Conservation (phyloP, 2,888 invertebrate genomes). For the Eledona agricola region DNA sequence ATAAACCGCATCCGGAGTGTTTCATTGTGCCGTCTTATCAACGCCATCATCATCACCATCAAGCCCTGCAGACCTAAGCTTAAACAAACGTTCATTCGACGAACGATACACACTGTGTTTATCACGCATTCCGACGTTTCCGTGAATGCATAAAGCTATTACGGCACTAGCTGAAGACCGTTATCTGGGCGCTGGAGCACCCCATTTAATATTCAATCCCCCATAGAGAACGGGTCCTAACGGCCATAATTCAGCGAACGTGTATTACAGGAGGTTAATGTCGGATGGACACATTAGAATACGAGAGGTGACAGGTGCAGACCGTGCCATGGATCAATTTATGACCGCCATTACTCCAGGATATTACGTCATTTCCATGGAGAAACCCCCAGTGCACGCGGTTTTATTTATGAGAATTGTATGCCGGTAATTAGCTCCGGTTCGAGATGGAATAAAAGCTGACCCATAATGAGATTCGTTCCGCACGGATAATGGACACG, state of each 20-base stretch:
- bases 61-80: constrained; percentile 26
- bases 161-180: constrained; percentile 40
- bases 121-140: constrained; percentile 37
- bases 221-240: constrained; percentile 43
- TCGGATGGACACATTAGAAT: constrained; percentile 47
- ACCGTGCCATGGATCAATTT: constrained; percentile 46
- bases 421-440: constrained; percentile 1
- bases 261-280: constrained; percentile 48
- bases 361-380: constrained; percentile 43
- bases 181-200: constrained; percentile 43
- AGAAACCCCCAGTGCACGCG: too few species aligned
- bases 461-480: too few species aligned
- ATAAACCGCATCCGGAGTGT: constrained; percentile 10
- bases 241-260: constrained; percentile 46
- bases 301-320: constrained; percentile 51
- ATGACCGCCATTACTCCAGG: constrained; percentile 43
- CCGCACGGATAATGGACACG: too few species aligned
- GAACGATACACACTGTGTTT: constrained; percentile 28
- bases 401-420: not conserved
- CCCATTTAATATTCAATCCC: constrained; percentile 49
- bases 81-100: constrained; percentile 26
- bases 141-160: constrained; percentile 44
- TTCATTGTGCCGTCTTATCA: constrained; percentile 26
- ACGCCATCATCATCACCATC: constrained; percentile 25
- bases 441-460: too few species aligned